Conservation (phyloP, 2,888 invertebrate genomes). For the Escarpia spicata region DNA sequence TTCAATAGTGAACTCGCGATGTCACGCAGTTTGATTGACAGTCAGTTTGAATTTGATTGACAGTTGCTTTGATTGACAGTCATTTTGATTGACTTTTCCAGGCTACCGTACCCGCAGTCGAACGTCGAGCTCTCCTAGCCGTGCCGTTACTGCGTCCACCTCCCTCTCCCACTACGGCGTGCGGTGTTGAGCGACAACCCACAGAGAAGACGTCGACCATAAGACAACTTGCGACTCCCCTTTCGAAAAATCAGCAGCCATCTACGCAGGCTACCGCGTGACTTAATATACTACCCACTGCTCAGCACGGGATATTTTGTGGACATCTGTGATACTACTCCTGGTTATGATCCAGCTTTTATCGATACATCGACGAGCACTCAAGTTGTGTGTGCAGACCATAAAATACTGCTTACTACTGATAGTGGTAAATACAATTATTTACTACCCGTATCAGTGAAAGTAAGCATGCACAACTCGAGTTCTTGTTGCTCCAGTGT, state of each 20-base stretch:
- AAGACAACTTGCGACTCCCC: neutral
- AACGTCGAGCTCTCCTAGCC: conserved; percentile 26
- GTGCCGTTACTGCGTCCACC: conserved; percentile 34
- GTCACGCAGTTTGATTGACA: neutral
- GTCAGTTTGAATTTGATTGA: conserved; percentile 6
- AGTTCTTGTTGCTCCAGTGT: neutral
- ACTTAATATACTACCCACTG: neutral
- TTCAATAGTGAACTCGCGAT: neutral
- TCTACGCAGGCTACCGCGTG: neutral
- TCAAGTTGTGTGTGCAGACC: no score
- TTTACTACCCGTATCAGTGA: no score
- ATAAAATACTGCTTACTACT: no score
- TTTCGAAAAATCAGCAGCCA: neutral
- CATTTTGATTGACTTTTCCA: neutral
- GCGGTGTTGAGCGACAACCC: conserved; percentile 18
- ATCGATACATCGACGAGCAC: neutral
- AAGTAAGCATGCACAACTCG: no score
- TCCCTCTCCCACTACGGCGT: conserved; percentile 35
- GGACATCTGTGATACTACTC: neutral
- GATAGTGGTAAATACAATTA: no score
- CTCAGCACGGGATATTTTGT: no score
- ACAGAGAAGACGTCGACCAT: neutral
- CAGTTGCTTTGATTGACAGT: neutral
- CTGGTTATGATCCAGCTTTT: neutral
- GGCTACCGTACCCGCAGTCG: conserved; percentile 18